Evolutionary conservation across 2,113 vertebrate genomes (phyloP).

Genomic region (Cyprinodon tularosa): DNA sequence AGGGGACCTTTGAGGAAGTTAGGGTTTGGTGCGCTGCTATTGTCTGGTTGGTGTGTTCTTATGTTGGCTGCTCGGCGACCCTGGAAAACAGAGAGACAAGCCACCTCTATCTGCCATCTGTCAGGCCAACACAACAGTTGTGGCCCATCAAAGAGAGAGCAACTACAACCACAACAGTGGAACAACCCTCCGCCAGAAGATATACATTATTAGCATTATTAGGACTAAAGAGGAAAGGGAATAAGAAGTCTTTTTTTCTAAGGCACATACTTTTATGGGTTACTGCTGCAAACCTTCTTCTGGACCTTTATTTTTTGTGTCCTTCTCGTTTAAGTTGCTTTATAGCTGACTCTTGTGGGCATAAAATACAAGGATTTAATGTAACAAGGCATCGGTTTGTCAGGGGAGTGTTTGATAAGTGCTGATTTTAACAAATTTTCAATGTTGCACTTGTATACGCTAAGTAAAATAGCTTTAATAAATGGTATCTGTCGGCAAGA

Average conservation of each 20-base stretch:
- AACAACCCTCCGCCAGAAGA: background rate
- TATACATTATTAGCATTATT: too few relatives aligned
- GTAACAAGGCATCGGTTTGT: background rate
- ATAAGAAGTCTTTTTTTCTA: conserved; percentile 27
- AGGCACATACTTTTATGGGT: conserved; percentile 68
- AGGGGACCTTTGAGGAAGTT: conserved; percentile 48
- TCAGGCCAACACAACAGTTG: conserved; percentile 62
- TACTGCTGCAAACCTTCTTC: background rate
- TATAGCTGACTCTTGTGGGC: background rate
- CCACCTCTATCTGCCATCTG: conserved; percentile 90
- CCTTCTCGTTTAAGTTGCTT: background rate
- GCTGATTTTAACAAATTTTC: background rate
- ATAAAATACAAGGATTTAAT: background rate
- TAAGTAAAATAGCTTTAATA: background rate
- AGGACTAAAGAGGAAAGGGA: too few relatives aligned
- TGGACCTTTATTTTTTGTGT: background rate
- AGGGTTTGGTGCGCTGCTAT: conserved; percentile 77
- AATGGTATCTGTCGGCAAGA: background rate
- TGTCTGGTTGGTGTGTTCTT: conserved; percentile 81
- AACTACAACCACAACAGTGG: background rate
- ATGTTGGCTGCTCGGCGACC: conserved; percentile 80
- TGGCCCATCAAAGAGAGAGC: conserved; percentile 13
- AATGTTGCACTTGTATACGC: background rate
- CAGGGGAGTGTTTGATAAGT: background rate
- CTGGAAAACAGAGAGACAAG: conserved; percentile 86